Evolutionary conservation across 2,113 vertebrate species (phyloP), one percentile per base, ranked within the genome.

Genomic region (Loxodonta africana): DNA sequence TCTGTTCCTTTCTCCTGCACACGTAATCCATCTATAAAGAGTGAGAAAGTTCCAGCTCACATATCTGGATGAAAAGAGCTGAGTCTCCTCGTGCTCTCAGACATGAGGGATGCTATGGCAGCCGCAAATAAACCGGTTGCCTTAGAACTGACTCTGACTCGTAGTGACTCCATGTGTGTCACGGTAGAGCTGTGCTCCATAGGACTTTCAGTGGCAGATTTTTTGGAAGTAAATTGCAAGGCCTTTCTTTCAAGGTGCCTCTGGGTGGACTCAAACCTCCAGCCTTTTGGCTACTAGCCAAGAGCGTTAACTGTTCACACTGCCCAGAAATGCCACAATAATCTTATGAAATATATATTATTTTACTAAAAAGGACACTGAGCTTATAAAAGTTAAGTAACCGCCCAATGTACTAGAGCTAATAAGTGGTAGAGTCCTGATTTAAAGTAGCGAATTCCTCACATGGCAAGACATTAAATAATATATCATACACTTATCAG

Each of bases 91-190:
- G 33, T 30, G 15, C 3, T 18, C 33, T 30, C 33, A 25, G 3
- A 3, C 0, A 10, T 8, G 15, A 37, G 8, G 0, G 3, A 30
- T 25, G 53, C 41, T 46, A 2, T 5, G 37, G 2, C 7, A 12
- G 5, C 53, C 10, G 20, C 20, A 86, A 48, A 48, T 48, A 48
- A 15, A 5, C 37, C 41, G 11, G 23, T 46, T n/a, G 5, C 46
- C 69, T 73, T 53, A 23, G 6, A 2, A 30, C 30, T 25, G 21
- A 25, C 14, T 44, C 8, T 10, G 10, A 48, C 7, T 6, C 48
- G 10, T 48, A 10, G 48, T 48, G 48, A 48, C 48, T 48, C 48
- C 48, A 48, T 48, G 48, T 10, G 10, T 48, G 48, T 48, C 48
- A 48, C 1, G 10, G 48, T 48, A 48, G 48, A 48, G 10, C 48